Base-by-base conservation (phyloP, 2,888 invertebrate species). In the Melieria crassipennis region DNA sequence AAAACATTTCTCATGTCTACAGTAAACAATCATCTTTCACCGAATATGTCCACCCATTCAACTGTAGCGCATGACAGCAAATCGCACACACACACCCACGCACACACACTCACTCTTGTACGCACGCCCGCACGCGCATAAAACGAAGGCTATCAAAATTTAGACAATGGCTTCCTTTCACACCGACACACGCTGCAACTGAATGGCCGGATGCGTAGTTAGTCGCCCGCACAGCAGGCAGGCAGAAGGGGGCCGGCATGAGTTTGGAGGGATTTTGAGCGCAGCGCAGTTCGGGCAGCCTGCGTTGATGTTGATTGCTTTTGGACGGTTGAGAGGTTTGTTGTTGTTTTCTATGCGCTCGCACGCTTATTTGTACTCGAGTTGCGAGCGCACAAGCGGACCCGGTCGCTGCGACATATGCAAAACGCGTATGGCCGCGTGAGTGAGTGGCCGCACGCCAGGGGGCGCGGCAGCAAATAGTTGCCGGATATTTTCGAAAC, bases 111-210 rank as follows among this genome's bases (percentile, higher is more conserved):
- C 50, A 11, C 50, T 11, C 7, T 50, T 11, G 11, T 50, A 10
- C 50, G 7, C 50, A 13, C 10, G 16, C 42, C 42, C n/a, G 9
- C 13, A 7, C 43, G 30, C 10, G 16, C 48, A 67, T 60, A n/a
- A 67, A 65, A 60, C 30, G 30, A 60, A 43, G n/a, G 58, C 50
- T 42, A 60, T 67, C 13, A 60, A 66, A 58, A 67, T 60, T 67
- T 67, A 48, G 67, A 67, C 67, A 60, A 67, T 50, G 10, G 60
- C 58, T 50, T 9, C 13, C 42, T 60, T 13, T 6, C 30, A 30
- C 30, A 30, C 30, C 2, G 30, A 60, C 47, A n/a, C 30, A 30
- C 48, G 52, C 52, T 52, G 52, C 11, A 52, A 52, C 52, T 30
- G 30, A 13, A 52, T 13, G 47, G 58, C 7, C 57, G 58, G 47